Conservation (phyloP, 2,797 vertebrate species). For the Serranus cabrilla region DNA sequence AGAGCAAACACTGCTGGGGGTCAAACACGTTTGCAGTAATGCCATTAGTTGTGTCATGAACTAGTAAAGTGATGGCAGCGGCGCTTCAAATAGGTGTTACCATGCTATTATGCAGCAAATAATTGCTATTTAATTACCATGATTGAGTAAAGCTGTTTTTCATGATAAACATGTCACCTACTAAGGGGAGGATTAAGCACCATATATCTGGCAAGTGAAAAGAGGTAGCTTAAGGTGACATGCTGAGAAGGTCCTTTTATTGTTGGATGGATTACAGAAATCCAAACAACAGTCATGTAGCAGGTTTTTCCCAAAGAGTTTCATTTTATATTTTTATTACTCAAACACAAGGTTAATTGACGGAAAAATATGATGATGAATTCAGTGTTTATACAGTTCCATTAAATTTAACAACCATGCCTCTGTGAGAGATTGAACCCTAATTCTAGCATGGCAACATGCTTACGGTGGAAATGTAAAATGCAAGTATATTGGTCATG, state of each 20-base stretch:
- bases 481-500: too few relatives aligned
- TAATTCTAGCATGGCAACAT: too few relatives aligned
- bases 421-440: background rate
- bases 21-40: constrained; percentile 56
- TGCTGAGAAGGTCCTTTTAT: background rate
- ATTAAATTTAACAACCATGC: background rate
- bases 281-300: too few relatives aligned
- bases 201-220: background rate
- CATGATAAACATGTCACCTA: constrained; percentile 24
- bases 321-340: too few relatives aligned
- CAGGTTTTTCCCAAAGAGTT: too few relatives aligned
- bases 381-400: background rate
- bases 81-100: constrained; percentile 39
- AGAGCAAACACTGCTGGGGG: constrained; percentile 59
- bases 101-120: constrained; percentile 40
- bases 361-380: background rate
- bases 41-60: constrained; percentile 62
- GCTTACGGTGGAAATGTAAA: background rate
- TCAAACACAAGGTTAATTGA: background rate
- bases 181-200: background rate
- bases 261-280: too few relatives aligned
- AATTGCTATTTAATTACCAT: constrained; percentile 58
- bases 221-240: background rate
- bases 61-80: constrained; percentile 31
- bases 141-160: constrained; percentile 37